A percentile compares a stretch with the other conserved stretches of the same genome.
phyloP scores from a whole-genome alignment of 2,113 vertebrate species.

The Grantiella picta region DNA sequence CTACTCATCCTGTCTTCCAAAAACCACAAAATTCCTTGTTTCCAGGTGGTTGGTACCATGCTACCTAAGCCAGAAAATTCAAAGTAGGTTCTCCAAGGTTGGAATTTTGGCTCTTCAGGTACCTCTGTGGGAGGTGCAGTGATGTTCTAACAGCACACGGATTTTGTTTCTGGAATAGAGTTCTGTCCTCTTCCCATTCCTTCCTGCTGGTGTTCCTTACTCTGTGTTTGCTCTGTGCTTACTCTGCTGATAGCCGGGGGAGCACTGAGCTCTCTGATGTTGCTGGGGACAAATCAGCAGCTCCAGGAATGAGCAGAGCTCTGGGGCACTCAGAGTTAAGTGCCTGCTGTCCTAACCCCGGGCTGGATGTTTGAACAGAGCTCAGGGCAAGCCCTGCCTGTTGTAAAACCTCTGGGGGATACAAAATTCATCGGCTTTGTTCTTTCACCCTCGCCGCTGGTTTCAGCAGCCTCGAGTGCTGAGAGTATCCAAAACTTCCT shows the following conservation, averaged over 20 bases:
- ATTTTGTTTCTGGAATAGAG: neutral
- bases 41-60: neutral
- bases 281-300: neutral
- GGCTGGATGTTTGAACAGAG: conserved; percentile 36
- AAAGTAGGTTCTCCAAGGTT: neutral
- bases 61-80: neutral
- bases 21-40: neutral
- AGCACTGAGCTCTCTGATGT: neutral
- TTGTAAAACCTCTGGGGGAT: neutral
- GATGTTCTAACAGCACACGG: rapidly evolving
- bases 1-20: neutral
- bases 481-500: neutral
- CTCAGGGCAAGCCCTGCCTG: neutral
- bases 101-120: neutral
- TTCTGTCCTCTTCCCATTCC: neutral
- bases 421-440: neutral
- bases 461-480: neutral
- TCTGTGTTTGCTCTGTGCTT: neutral
- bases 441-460: neutral
- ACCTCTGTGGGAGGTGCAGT: neutral
- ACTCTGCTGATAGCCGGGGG: neutral
- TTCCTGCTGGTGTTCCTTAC: rapidly evolving
- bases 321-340: neutral
- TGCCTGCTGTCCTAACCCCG: neutral
- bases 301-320: conserved; percentile 24